Conservation (phyloP, 1,140 invertebrate species). For the Aplysia californica region DNA sequence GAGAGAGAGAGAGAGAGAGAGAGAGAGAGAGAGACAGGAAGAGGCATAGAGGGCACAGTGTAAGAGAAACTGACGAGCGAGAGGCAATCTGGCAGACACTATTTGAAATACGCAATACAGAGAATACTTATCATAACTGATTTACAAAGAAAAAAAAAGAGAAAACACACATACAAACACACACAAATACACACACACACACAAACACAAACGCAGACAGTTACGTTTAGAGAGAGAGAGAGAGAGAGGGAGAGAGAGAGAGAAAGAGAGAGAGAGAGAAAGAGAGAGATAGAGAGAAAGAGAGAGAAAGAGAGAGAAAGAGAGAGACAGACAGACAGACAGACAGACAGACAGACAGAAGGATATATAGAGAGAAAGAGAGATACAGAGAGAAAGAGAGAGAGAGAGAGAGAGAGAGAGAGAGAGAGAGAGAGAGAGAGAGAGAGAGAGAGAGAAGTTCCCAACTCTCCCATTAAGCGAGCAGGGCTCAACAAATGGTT, state of each 20-base stretch:
- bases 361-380: background rate
- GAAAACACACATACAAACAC: too few relatives aligned
- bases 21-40: background rate
- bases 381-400: background rate
- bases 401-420: background rate
- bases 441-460: background rate
- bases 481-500: too few relatives aligned
- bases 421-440: background rate
- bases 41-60: background rate
- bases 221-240: background rate
- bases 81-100: too few relatives aligned
- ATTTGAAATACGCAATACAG: too few relatives aligned
- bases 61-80: too few relatives aligned
- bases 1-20: background rate
- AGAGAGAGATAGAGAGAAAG: background rate
- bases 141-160: background rate
- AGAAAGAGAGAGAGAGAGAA: background rate
- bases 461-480: too few relatives aligned
- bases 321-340: background rate
- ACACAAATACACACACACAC: too few relatives aligned
- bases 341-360: background rate
- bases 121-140: too few relatives aligned
- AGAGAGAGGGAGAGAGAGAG: background rate
- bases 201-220: too few relatives aligned
- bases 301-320: background rate